These are phyloP conservation scores for Leptopilina boulardi DNA, from an alignment of 1,140 invertebrate species.

Conservation along the genomic window DNA sequence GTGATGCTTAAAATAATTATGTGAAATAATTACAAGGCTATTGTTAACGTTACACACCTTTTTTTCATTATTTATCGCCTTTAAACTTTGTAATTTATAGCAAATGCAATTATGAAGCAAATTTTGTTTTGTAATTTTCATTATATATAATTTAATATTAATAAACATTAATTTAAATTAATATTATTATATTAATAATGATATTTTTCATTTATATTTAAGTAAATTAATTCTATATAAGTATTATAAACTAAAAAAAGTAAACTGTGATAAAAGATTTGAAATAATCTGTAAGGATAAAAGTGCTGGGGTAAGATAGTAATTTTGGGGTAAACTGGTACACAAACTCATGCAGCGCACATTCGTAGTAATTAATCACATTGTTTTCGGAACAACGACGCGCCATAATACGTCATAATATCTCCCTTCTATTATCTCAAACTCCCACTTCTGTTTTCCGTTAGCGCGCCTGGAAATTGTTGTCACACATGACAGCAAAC, in stretches of 20 bases:
- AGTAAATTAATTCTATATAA: no score
- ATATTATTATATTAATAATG: no score
- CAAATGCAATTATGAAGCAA: constrained; percentile 51
- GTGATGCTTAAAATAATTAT: constrained; percentile 57
- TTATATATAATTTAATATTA: no score
- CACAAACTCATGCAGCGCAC: constrained; percentile 55
- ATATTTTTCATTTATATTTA: no score
- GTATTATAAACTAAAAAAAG: no score
- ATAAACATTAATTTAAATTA: no score
- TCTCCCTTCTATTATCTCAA: constrained; percentile 37
- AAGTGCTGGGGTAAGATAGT: neutral
- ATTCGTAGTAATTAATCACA: constrained; percentile 67
- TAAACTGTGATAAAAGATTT: no score
- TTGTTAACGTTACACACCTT: constrained; percentile 47
- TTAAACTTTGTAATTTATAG: constrained; percentile 49
- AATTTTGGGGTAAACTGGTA: constrained; percentile 46
- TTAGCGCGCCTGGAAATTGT: constrained; percentile 55
- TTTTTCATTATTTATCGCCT: constrained; percentile 54
- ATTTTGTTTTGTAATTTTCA: constrained; percentile 39
- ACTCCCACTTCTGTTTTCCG: constrained; percentile 46
- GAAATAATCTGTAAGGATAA: no score
- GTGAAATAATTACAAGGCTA: constrained; percentile 49
- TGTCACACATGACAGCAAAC: constrained; percentile 57
- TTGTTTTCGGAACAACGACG: constrained; percentile 66
- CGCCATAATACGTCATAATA: constrained; percentile 65